These are phyloP conservation scores for Callaeas wilsoni DNA, from an alignment of 2,113 vertebrate genomes.

Conservation along the genomic window DNA sequence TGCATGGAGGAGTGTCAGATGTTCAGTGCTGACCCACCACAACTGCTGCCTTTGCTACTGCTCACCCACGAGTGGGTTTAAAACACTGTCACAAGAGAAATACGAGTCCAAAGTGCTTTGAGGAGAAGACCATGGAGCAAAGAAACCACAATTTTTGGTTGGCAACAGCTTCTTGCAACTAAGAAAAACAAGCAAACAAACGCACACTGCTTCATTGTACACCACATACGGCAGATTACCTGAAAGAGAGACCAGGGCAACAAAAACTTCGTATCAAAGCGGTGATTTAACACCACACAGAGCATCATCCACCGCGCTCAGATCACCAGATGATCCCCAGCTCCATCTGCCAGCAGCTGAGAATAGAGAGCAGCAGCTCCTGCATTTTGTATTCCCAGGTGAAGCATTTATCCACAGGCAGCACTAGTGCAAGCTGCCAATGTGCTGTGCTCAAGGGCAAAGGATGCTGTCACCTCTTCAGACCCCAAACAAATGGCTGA, in stretches of 20 bases:
- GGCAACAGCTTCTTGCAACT: background rate
- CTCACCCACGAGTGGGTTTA: background rate
- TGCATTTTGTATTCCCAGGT: background rate
- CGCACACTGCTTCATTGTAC: background rate
- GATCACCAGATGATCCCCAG: constrained; percentile 1
- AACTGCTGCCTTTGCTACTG: background rate
- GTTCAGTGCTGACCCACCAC: background rate
- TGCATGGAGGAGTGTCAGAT: background rate
- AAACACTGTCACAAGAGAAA: background rate
- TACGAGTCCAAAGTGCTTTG: background rate
- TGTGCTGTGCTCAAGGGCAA: fast-evolving
- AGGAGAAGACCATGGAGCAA: background rate
- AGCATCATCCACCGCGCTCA: background rate
- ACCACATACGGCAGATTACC: fast-evolving
- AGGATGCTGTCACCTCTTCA: background rate
- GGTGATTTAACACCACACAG: background rate
- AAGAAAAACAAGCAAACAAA: background rate
- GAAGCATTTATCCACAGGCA: background rate
- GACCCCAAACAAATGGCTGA: background rate
- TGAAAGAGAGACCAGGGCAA: background rate
- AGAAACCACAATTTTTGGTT: background rate
- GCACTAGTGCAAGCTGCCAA: background rate
- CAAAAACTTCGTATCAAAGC: background rate
- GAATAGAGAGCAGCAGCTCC: background rate
- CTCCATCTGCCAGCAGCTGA: constrained; percentile 24